These are phyloP conservation scores for Numenius arquata DNA, from an alignment of 2,113 vertebrate genomes.

Conservation along the genomic window DNA sequence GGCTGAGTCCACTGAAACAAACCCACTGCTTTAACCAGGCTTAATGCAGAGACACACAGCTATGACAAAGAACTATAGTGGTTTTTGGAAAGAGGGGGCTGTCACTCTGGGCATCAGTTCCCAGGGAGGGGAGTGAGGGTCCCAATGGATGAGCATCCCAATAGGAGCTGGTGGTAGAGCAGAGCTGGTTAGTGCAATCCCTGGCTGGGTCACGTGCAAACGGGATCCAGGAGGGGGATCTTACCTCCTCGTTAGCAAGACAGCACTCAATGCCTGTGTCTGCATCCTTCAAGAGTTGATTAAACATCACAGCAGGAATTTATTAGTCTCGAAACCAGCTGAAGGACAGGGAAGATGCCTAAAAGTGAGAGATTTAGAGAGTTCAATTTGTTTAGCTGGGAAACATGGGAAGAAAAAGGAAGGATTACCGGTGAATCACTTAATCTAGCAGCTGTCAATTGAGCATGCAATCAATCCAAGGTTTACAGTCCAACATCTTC, in stretches of 20 bases:
- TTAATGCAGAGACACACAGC: fast-evolving
- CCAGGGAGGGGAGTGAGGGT: neutral
- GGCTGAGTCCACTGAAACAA: neutral
- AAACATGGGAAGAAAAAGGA: neutral
- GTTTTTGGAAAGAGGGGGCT: neutral
- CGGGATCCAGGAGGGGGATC: neutral
- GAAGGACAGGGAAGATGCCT: neutral
- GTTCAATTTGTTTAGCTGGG: neutral
- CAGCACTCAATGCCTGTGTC: neutral
- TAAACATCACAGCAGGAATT: neutral
- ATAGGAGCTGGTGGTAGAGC: fast-evolving
- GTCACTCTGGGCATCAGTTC: neutral
- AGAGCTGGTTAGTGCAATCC: neutral
- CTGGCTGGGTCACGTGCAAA: neutral
- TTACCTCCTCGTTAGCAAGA: constrained; percentile 21
- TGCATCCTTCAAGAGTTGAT: constrained; percentile 28
- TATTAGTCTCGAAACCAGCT: neutral
- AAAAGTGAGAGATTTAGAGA: neutral
- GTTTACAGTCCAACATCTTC: neutral
- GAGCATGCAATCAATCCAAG: neutral
- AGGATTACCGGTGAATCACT: neutral
- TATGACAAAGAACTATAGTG: neutral
- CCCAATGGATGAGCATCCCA: neutral
- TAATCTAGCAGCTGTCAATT: neutral
- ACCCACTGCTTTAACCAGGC: neutral